Evolutionary conservation across 2,113 vertebrate genomes (phyloP).

Genomic region (Anoura caudifer): DNA sequence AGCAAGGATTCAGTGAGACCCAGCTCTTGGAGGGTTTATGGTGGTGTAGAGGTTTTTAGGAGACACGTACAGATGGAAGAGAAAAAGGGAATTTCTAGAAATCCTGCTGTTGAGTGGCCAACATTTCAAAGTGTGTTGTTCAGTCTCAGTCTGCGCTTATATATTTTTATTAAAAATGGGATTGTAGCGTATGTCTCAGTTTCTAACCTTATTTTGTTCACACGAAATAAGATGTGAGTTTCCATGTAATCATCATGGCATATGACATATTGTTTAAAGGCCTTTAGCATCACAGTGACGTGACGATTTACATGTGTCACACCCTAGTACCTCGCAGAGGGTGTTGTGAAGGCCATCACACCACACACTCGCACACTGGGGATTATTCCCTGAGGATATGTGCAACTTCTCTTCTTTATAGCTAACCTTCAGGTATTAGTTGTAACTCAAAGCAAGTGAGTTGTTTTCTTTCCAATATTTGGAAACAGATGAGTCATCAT

Average conservation of each 20-base stretch:
- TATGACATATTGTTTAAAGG: background rate
- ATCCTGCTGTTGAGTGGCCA: background rate
- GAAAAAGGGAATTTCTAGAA: background rate
- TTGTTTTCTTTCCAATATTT: background rate
- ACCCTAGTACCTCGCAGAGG: background rate
- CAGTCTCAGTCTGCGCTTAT: background rate
- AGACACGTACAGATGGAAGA: background rate
- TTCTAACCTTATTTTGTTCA: background rate
- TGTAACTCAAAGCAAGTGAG: background rate
- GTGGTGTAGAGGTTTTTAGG: background rate
- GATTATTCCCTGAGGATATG: background rate
- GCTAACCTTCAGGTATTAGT: background rate
- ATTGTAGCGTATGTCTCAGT: background rate
- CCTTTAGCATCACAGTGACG: background rate
- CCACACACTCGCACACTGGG: background rate
- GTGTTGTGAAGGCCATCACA: background rate
- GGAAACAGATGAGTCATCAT: background rate
- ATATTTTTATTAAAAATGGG: background rate
- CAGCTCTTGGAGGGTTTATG: background rate
- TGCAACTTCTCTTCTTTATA: background rate
- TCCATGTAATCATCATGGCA: background rate
- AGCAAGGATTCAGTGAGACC: background rate
- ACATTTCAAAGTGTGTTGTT: background rate
- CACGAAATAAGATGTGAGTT: background rate
- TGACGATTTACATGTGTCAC: background rate